Base-by-base conservation (phyloP, 2,888 invertebrate genomes). In the Phasia obesa region DNA sequence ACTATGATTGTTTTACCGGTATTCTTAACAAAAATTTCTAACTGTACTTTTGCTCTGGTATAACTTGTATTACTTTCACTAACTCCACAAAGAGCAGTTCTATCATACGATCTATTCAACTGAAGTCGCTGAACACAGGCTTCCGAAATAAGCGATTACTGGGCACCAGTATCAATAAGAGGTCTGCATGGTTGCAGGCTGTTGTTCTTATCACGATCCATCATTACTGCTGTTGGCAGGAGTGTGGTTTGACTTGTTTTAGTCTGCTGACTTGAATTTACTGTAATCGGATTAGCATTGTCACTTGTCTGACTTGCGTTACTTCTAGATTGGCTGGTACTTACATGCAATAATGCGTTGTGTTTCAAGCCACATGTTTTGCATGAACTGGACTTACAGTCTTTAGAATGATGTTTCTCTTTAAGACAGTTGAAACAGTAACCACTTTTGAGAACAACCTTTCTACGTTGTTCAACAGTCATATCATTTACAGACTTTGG, bases 141-240 rank as follows among this genome's bases (percentile, higher is more conserved):
- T 31, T 85, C 80, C n/a, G 77, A 51, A 9, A 85, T 84, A 9
- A 84, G 62, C 4, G 79, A 76, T 13, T 75, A 62, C 42, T 82
- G 69, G 11, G 81, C 74, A 31, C 79, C 81, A 31, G 76, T 38
- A 65, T 84, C 78, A 21, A 80, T n/a, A 2, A 84, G 59, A 1
- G 57, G 69, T 15, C 83, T 51, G 38, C 81, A 81, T 69, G 62
- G 73, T n/a, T n/a, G n/a, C n/a, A n/a, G n/a, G n/a, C n/a, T n/a
- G n/a, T n/a, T n/a, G n/a, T n/a, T n/a, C n/a, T n/a, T n/a, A n/a
- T n/a, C n/a, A n/a, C n/a, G n/a, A n/a, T n/a, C 25, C 71, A 25
- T 44, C 11, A 75, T 64, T 11, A 75, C 7, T 6, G 70, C 81
- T 21, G 75, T 76, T 31, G 81, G 75, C n/a, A 67, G 2, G 9